Evolutionary conservation across 2,113 vertebrate species (phyloP), one percentile per base, ranked within the genome.

Genomic region (Alexandromys fortis): DNA sequence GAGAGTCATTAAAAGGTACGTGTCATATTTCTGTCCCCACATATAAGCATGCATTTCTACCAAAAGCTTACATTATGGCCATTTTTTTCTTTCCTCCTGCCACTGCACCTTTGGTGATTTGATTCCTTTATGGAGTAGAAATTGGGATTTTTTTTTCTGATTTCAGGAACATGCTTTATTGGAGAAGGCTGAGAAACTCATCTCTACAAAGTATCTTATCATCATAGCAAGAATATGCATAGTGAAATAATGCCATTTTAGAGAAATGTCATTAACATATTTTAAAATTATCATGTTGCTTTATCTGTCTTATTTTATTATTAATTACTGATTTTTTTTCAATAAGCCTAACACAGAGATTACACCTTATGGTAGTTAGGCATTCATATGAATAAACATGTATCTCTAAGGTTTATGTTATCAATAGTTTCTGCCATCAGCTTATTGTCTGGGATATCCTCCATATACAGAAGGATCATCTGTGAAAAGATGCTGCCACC

Each of bases 11-110:
- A 49, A 9, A 73, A 73, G n/a, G 70, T 73, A 22, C 65, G 17
- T 0, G 0, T 81, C 30, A 24, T 0, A 0, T 90, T 38, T 17
- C 3, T 55, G 67, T 92, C 67, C 90, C 72, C 65, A 91, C 35
- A 91, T 72, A 86, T 16, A 97, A 65, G 35, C 21, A 26, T 49
- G 90, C 90, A n/a, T 90, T 96, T 90, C 70, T 94, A 76, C 67
- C 89, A 91, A 79, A n/a, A 91, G 79, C 61, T 94, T 89, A 90
- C 87, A 85, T 90, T 94, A 76, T 90, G 58, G 47, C 5, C 28
- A 68, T 45, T 94, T 94, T 94, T 94, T 88, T n/a, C 26, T 88
- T 49, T 1, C n/a, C 6, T 76, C 22, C n/a, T 86, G 13, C 30
- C 87, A 12, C n/a, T 22, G 63, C 63, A 6, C 65, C 11, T 83